Conservation (phyloP, 2,888 invertebrate genomes). For the Flexamia atlantica region DNA sequence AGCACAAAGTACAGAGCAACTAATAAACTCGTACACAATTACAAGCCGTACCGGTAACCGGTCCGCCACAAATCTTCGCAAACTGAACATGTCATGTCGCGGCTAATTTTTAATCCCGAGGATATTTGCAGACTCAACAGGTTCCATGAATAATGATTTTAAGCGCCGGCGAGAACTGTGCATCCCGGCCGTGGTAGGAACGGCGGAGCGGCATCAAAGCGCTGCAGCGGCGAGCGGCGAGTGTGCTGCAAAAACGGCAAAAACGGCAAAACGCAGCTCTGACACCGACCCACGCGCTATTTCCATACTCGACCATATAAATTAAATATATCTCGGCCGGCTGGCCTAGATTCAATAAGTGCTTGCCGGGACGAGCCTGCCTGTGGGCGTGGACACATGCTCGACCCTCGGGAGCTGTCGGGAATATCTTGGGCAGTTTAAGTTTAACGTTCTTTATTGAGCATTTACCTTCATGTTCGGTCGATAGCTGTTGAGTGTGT, state of each 20-base stretch:
- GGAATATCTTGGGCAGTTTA: no score
- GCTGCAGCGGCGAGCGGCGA: background rate
- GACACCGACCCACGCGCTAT: slow-evolving; percentile 47
- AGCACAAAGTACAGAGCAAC: background rate
- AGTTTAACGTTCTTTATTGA: no score
- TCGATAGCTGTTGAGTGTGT: no score
- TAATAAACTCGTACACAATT: slow-evolving; percentile 40
- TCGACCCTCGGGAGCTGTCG: background rate
- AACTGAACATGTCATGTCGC: slow-evolving; percentile 26
- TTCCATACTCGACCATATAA: slow-evolving; percentile 55
- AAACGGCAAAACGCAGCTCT: slow-evolving; percentile 34
- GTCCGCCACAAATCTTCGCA: slow-evolving; percentile 17
- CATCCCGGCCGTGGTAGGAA: background rate
- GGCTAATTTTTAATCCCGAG: slow-evolving; percentile 39
- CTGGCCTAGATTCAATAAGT: slow-evolving; percentile 56
- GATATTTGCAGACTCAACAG: slow-evolving; percentile 41
- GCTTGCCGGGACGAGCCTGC: background rate
- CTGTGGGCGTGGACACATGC: slow-evolving; percentile 10
- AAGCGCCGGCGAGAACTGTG: slow-evolving; percentile 28
- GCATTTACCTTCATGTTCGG: no score
- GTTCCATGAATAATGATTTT: slow-evolving; percentile 46
- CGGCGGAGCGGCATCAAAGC: slow-evolving; percentile 33
- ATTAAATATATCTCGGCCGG: slow-evolving; percentile 42
- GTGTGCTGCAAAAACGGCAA: no score
- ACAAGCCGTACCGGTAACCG: slow-evolving; percentile 8